These are phyloP conservation scores for Dromius quadrimaculatus DNA, from an alignment of 2,888 invertebrate species.

Conservation along the genomic window DNA sequence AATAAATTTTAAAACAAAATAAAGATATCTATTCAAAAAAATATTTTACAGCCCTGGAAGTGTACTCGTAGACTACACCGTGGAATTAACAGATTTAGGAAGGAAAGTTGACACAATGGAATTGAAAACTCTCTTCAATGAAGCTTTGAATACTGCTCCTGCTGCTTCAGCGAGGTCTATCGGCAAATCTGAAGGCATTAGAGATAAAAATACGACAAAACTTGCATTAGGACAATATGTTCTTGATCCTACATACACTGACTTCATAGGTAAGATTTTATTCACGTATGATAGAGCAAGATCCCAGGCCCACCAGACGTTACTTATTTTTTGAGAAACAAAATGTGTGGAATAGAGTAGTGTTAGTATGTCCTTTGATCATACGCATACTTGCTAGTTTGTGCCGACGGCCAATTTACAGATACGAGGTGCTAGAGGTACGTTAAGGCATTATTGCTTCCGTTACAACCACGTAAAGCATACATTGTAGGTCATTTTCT, in stretches of 20 bases:
- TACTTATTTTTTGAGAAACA: too few species aligned
- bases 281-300: slow-evolving; percentile 49
- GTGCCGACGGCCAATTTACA: too few species aligned
- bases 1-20: slow-evolving; percentile 55
- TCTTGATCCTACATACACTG: slow-evolving; percentile 88
- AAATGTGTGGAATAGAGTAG: too few species aligned
- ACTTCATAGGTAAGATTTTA: slow-evolving; percentile 89
- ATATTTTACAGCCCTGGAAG: slow-evolving; percentile 78
- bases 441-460: not conserved
- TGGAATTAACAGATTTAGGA: slow-evolving; percentile 83
- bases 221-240: slow-evolving; percentile 83
- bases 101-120: slow-evolving; percentile 78
- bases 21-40: slow-evolving; percentile 2
- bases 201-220: slow-evolving; percentile 70
- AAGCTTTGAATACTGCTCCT: slow-evolving; percentile 68
- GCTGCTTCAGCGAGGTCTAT: slow-evolving; percentile 57
- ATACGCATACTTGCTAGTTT: too few species aligned
- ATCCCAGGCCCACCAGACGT: too few species aligned
- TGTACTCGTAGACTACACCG: slow-evolving; percentile 88
- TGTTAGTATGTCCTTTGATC: too few species aligned
- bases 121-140: slow-evolving; percentile 77
- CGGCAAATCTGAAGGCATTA: slow-evolving; percentile 63
- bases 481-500: slow-evolving; percentile 52
- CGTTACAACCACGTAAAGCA: slow-evolving; percentile 50
- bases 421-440: too few species aligned